These are phyloP conservation scores for Columba janthina DNA, from an alignment of 2,113 vertebrate genomes.

Conservation along the genomic window DNA sequence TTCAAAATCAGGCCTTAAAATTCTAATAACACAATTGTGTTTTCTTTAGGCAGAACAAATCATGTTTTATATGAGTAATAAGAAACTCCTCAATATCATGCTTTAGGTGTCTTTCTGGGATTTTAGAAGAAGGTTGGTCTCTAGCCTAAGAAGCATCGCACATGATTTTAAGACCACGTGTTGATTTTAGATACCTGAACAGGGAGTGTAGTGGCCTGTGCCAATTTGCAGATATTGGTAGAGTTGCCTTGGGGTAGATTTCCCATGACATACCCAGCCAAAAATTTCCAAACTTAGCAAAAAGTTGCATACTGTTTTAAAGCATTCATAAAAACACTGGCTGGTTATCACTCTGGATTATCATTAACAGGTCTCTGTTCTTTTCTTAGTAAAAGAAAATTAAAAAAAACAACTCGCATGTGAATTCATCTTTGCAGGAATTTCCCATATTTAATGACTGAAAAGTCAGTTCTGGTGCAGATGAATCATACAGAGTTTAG, in stretches of 20 bases:
- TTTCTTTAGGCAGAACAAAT: not conserved
- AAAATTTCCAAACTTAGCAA: not conserved
- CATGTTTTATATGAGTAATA: not conserved
- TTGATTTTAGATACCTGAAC: not conserved
- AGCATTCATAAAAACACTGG: not conserved
- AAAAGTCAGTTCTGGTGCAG: constrained; percentile 52
- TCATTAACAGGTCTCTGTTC: not conserved
- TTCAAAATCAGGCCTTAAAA: not conserved
- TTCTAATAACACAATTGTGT: not conserved
- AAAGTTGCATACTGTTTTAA: not conserved
- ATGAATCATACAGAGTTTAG: constrained; percentile 64
- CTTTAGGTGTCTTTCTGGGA: not conserved
- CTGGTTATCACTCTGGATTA: not conserved
- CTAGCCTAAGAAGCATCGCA: not conserved
- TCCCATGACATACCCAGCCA: not conserved
- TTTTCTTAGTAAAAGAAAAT: constrained; percentile 34
- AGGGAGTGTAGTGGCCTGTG: not conserved
- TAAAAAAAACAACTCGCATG: not conserved
- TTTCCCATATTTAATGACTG: constrained; percentile 57
- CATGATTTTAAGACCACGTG: not conserved
- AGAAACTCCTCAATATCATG: not conserved
- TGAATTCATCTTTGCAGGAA: constrained; percentile 59
- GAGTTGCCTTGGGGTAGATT: not conserved
- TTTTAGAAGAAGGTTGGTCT: not conserved
- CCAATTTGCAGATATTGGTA: not conserved